Conservation (phyloP, 2,888 invertebrate species). For the Brachynemurus nebulosus region DNA sequence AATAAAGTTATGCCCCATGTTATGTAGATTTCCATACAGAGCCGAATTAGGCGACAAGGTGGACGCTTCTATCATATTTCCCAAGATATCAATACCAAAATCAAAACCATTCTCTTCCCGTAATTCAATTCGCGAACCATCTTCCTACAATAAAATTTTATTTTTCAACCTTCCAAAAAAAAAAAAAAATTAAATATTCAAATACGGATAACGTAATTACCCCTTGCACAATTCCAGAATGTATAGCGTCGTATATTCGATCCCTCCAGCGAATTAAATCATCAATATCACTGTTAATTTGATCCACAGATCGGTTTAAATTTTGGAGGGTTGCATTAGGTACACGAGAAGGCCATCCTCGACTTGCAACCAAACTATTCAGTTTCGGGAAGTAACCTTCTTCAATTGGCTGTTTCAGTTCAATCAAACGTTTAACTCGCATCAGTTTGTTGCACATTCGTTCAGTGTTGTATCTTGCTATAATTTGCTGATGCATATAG, state of each 20-base stretch:
- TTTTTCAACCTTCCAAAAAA: no score
- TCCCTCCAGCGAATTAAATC: slow-evolving; percentile 64
- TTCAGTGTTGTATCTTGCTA: slow-evolving; percentile 59
- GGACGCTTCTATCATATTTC: slow-evolving; percentile 65
- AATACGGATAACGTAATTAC: slow-evolving; percentile 28
- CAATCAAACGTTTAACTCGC: slow-evolving; percentile 45
- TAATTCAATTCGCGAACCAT: slow-evolving; percentile 40
- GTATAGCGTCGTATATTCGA: slow-evolving; percentile 56
- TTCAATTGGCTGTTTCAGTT: slow-evolving; percentile 51
- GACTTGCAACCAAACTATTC: slow-evolving; percentile 60
- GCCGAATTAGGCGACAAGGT: slow-evolving; percentile 51
- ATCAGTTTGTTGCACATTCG: slow-evolving; percentile 56
- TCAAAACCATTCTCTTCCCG: slow-evolving; percentile 60
- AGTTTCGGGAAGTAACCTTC: slow-evolving; percentile 79
- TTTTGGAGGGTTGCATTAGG: slow-evolving; percentile 40
- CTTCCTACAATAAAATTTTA: slow-evolving; percentile 31
- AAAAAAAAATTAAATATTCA: neutral
- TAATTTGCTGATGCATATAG: slow-evolving; percentile 62
- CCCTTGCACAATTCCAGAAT: slow-evolving; percentile 42
- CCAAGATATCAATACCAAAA: slow-evolving; percentile 65
- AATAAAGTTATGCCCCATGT: slow-evolving; percentile 67
- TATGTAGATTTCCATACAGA: slow-evolving; percentile 70
- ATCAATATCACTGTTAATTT: slow-evolving; percentile 48
- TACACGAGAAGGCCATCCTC: slow-evolving; percentile 61
- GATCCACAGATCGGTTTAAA: slow-evolving; percentile 52